Evolutionary conservation across 1,140 invertebrate genomes (phyloP).

Genomic region (Muscidifurax raptorellus): DNA sequence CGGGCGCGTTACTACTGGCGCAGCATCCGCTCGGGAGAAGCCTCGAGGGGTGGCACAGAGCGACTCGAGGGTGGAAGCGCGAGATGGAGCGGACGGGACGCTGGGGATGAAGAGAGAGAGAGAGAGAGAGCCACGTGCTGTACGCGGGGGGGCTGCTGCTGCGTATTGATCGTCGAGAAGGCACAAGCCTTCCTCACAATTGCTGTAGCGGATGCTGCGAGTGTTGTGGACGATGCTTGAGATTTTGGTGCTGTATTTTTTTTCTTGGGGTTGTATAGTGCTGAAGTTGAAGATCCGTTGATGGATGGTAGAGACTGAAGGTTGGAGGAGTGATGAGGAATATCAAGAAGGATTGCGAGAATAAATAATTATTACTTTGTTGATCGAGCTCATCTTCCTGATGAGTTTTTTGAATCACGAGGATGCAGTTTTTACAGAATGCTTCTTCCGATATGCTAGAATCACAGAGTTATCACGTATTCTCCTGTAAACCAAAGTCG

Average conservation of each 20-base stretch:
- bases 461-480: too few relatives aligned
- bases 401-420: too few relatives aligned
- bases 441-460: too few relatives aligned
- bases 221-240: constrained; percentile 1
- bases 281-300: too few relatives aligned
- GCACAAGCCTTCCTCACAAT: neutral
- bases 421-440: too few relatives aligned
- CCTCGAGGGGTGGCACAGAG: neutral
- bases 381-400: too few relatives aligned
- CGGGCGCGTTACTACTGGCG: constrained; percentile 43
- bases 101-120: constrained; percentile 17
- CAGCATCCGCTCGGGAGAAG: constrained; percentile 38
- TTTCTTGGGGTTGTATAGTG: too few relatives aligned
- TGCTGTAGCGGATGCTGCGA: constrained; percentile 33
- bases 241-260: neutral
- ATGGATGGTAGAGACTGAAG: neutral
- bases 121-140: neutral
- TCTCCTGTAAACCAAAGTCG: too few relatives aligned
- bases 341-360: too few relatives aligned
- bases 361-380: too few relatives aligned
- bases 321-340: too few relatives aligned
- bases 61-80: neutral
- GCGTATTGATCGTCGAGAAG: constrained; percentile 8
- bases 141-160: neutral
- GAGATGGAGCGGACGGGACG: neutral